Base-by-base conservation (phyloP, 1,140 invertebrate genomes). In the Thalassaphorura encarpata region DNA sequence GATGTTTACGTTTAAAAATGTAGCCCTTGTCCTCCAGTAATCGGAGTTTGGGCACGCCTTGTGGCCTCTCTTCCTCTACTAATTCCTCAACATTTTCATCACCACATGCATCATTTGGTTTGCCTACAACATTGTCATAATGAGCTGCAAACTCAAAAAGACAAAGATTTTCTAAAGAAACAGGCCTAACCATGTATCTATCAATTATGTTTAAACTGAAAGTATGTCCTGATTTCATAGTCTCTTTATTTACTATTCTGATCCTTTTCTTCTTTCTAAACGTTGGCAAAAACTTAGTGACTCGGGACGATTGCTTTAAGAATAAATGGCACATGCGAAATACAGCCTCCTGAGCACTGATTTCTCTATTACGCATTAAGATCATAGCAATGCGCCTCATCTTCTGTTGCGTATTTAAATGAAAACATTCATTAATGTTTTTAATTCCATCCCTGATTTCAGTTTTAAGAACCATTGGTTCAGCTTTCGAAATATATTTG, bases 401-500 rank as follows among this genome's bases (percentile, higher is more conserved):
- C 18, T 29, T 43, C 28, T 43, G 4, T 19, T 48, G 8, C 8
- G 13, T 19, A n/a, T 13, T 16, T 27, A 8, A 5, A 13, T 8
- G 6, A 21, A 15, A 62, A 56, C 66, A 61, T 4, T 57, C 27
- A 61, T 59, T 46, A 26, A 67, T 66, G 60, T 66, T 46, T 55
- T 53, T 46, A 26, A 69, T 67, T 18, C 65, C 68, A 54, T 68
- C 47, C 24, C 56, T 49, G 31, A 71, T 45, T 40, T 56, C 60
- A 40, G 18, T 19, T 66, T 60, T 56, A 16, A 68, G 11, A 42
- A 45, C 59, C n/a, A 48, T 50, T 18, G 69, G 68, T 67, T 73
- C 71, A 28, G 58, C 24, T 67, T 72, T 73, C 13, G 67, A 66
- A 5, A 66, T 55, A 50, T 73, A 72, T 53, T 73, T 72, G n/a